Percentiles rank a stretch among this genome's conserved stretches.
phyloP scores from a whole-genome alignment of 2,888 invertebrate species.

The Malthinus seriepunctatus region DNA sequence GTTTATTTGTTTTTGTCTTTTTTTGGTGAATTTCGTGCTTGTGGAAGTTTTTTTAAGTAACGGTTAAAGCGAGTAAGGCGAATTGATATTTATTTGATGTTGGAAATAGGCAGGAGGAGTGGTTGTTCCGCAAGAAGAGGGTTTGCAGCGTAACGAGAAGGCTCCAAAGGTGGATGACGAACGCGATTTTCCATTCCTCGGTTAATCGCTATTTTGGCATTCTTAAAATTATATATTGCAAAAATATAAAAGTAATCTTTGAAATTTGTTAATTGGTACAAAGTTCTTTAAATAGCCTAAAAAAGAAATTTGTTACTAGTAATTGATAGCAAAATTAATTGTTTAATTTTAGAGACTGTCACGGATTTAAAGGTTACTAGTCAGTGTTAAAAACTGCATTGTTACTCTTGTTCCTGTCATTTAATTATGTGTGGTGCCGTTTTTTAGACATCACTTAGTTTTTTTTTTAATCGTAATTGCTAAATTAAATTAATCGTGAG shows the following conservation, averaged over 20 bases:
- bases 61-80: neutral
- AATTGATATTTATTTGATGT: neutral
- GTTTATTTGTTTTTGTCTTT: too few species aligned
- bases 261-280: constrained; percentile 49
- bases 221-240: constrained; percentile 27
- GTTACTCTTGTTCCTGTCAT: constrained; percentile 6
- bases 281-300: constrained; percentile 46
- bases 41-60: neutral
- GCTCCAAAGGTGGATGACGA: constrained; percentile 94
- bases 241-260: constrained; percentile 28
- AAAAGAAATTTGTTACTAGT: constrained; percentile 34
- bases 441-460: too few species aligned
- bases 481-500: too few species aligned
- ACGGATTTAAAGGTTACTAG: constrained; percentile 49
- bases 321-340: constrained; percentile 36
- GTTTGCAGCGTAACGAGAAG: constrained; percentile 38
- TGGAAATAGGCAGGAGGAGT: constrained; percentile 12
- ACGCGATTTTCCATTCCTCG: constrained; percentile 92
- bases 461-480: too few species aligned
- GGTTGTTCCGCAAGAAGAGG: constrained; percentile 5
- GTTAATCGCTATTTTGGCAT: constrained; percentile 58
- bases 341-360: constrained; percentile 49
- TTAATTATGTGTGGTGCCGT: too few species aligned
- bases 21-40: neutral
- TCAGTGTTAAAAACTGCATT: constrained; percentile 47